phyloP scores from a whole-genome alignment of 2,888 invertebrate genomes.

The Andrena marginata region DNA sequence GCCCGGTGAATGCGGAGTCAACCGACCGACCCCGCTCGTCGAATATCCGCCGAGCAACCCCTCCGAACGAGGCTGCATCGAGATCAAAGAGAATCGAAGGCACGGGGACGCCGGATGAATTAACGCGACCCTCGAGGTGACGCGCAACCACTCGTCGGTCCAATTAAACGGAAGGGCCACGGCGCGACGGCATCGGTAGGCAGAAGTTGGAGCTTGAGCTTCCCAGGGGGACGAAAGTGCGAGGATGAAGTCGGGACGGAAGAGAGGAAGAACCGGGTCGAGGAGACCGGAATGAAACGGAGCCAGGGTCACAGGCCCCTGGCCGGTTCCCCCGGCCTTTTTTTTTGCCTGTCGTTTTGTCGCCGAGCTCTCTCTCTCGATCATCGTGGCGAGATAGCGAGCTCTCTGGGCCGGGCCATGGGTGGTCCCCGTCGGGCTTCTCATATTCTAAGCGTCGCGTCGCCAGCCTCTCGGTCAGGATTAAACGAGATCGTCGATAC shows the following conservation, averaged over 20 bases:
- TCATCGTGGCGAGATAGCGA: conserved; percentile 61
- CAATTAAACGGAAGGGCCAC: conserved; percentile 20
- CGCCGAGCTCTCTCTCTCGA: conserved; percentile 54
- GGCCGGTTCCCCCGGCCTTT: conserved; percentile 36
- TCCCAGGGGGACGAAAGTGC: conserved; percentile 1
- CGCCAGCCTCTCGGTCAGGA: conserved; percentile 28
- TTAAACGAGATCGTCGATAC: conserved; percentile 63
- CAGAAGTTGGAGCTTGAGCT: neutral
- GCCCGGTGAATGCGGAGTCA: too few species aligned
- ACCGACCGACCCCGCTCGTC: too few species aligned
- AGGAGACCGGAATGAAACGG: conserved; percentile 30
- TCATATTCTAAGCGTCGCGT: conserved; percentile 62
- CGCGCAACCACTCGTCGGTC: neutral
- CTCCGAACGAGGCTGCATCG: neutral
- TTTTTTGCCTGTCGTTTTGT: conserved; percentile 56
- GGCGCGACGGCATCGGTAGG: neutral
- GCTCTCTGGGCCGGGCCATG: conserved; percentile 32
- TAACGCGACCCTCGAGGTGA: neutral
- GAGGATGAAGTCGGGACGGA: conserved; percentile 32
- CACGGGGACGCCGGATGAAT: neutral
- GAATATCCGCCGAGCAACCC: too few species aligned
- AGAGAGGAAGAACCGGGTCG: conserved; percentile 32
- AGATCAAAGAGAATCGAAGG: neutral
- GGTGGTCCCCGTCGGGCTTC: conserved; percentile 64
- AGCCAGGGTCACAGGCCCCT: conserved; percentile 46